These are phyloP conservation scores for Trimorus sp. DNA, from an alignment of 2,888 invertebrate genomes.

Conservation along the genomic window DNA sequence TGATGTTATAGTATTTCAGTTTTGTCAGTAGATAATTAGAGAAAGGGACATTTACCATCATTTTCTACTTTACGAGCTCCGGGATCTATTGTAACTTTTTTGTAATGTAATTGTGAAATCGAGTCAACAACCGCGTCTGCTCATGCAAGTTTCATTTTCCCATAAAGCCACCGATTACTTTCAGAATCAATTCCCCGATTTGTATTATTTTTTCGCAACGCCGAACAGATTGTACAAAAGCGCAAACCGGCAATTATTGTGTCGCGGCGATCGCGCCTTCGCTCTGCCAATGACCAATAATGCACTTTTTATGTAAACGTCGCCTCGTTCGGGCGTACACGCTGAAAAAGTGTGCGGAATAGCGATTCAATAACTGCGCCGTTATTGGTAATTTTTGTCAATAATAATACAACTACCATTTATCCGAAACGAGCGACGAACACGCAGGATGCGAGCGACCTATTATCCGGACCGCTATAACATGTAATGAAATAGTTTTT, in stretches of 20 bases:
- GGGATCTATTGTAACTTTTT: too few relatives aligned
- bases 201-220: too few relatives aligned
- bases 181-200: too few relatives aligned
- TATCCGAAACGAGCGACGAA: conserved; percentile 28
- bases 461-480: conserved; percentile 21
- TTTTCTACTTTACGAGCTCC: too few relatives aligned
- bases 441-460: conserved; percentile 26
- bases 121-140: too few relatives aligned
- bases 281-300: conserved; percentile 29
- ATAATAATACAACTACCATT: conserved; percentile 43
- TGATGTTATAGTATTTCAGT: too few relatives aligned
- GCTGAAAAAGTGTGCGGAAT: conserved; percentile 16
- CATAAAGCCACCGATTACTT: too few relatives aligned
- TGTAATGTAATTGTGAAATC: too few relatives aligned
- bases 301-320: conserved; percentile 17
- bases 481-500: conserved; percentile 47
- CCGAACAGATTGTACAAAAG: not conserved
- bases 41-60: too few relatives aligned
- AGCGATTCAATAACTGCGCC: conserved; percentile 34
- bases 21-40: too few relatives aligned
- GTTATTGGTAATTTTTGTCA: conserved; percentile 52
- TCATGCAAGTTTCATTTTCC: too few relatives aligned
- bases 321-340: not conserved
- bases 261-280: not conserved
- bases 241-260: not conserved